Evolutionary conservation across 2,797 vertebrate species (phyloP).

Genomic region (Microctenopoma lineatum): DNA sequence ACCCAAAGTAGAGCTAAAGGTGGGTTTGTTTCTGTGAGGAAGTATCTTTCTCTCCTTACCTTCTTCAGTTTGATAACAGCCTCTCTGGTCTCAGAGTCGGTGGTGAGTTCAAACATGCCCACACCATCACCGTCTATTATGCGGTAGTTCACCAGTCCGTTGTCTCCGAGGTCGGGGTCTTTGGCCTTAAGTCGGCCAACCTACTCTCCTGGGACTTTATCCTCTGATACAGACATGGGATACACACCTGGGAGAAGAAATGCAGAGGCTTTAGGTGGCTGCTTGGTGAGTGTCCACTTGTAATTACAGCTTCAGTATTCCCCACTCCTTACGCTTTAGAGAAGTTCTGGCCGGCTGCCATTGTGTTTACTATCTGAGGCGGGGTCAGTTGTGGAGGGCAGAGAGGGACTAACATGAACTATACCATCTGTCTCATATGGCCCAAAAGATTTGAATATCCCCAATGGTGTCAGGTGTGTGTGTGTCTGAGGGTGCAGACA

Average conservation of each 20-base stretch:
- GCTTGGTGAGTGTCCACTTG: constrained; percentile 7
- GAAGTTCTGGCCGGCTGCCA: constrained; percentile 52
- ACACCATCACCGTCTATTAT: constrained; percentile 93
- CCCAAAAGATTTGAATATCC: constrained; percentile 67
- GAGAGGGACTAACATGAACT: constrained; percentile 62
- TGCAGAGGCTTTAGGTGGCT: background rate
- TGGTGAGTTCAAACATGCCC: constrained; percentile 90
- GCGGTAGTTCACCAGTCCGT: constrained; percentile 92
- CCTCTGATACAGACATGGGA: constrained; percentile 90
- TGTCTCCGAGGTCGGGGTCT: constrained; percentile 95
- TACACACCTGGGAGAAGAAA: constrained; percentile 85
- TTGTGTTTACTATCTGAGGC: constrained; percentile 61
- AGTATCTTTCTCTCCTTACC: constrained; percentile 73
- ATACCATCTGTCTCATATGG: constrained; percentile 68
- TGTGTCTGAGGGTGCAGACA: constrained; percentile 55
- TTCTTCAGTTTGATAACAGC: constrained; percentile 96
- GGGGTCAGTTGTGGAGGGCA: constrained; percentile 66
- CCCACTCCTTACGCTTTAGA: constrained; percentile 39
- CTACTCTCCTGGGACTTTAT: constrained; percentile 86
- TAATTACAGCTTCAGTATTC: constrained; percentile 38
- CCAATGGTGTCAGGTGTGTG: constrained; percentile 61
- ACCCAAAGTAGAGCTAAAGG: background rate
- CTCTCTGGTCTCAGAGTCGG: constrained; percentile 95
- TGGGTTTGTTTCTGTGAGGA: background rate
- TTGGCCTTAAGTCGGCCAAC: constrained; percentile 90